Conservation (phyloP, 2,797 vertebrate genomes). For the Ptychobarbus kaznakovi region DNA sequence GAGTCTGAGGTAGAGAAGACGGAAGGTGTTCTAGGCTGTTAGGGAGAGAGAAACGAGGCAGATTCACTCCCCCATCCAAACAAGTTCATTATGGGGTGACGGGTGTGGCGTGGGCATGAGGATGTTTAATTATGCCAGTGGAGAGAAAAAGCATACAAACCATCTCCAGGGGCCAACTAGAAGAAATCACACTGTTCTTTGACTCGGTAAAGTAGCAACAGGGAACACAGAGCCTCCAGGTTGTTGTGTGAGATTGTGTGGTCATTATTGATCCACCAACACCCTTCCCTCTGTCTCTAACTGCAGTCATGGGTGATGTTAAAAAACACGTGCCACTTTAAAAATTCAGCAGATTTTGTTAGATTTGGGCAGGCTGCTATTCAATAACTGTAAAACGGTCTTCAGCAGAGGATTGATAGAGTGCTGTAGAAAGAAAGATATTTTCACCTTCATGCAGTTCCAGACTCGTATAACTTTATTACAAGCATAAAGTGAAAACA, state of each 20-base stretch:
- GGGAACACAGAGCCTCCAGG: constrained; percentile 67
- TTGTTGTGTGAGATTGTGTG: background rate
- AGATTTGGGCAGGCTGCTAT: too few relatives aligned
- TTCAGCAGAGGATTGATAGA: background rate
- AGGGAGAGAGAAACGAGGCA: constrained; percentile 51
- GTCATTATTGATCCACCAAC: constrained; percentile 10
- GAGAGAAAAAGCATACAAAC: constrained; percentile 67
- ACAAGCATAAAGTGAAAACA: background rate
- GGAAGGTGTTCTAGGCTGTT: constrained; percentile 31
- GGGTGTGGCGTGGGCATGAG: constrained; percentile 75
- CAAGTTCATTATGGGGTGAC: constrained; percentile 74
- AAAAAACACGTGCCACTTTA: background rate
- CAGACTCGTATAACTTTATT: background rate
- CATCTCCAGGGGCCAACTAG: constrained; percentile 70
- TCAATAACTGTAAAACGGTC: background rate
- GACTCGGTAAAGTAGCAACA: constrained; percentile 70
- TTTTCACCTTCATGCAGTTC: background rate
- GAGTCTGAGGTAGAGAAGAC: constrained; percentile 17
- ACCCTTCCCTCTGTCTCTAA: background rate
- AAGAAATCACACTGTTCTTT: constrained; percentile 80
- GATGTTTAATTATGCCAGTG: constrained; percentile 77
- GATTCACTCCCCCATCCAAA: constrained; percentile 76
- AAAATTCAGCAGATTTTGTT: background rate
- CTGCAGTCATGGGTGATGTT: background rate
- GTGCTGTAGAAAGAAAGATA: background rate